These are phyloP conservation scores for Willowsia nigromaculata DNA, from an alignment of 2,888 invertebrate genomes.

Conservation along the genomic window DNA sequence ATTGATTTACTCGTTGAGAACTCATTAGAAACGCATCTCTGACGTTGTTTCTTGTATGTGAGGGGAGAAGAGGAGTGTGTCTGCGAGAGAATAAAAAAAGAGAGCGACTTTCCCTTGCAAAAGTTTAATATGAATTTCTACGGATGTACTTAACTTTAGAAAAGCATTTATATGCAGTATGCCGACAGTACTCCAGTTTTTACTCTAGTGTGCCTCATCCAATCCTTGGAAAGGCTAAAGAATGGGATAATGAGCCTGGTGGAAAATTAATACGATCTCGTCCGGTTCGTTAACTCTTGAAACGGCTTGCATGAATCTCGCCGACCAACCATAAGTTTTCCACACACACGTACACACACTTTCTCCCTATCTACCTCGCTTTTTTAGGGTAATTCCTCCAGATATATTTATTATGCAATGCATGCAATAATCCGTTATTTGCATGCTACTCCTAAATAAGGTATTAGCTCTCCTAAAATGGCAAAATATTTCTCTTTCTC, in stretches of 20 bases:
- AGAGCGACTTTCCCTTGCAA: too few relatives aligned
- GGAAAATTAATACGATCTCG: constrained; percentile 70
- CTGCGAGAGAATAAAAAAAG: background rate
- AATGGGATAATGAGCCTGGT: constrained; percentile 64
- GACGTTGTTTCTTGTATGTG: background rate
- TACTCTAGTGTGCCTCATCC: background rate
- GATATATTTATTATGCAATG: constrained; percentile 10
- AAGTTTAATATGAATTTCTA: too few relatives aligned
- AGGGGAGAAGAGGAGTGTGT: background rate
- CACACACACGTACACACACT: background rate
- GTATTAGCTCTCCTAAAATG: constrained; percentile 5
- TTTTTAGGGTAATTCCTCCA: background rate
- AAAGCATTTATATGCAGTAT: too few relatives aligned
- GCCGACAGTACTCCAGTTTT: background rate
- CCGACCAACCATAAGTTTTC: constrained; percentile 18
- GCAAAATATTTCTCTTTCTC: constrained; percentile 6
- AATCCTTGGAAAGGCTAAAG: constrained; percentile 22
- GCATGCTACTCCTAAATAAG: background rate
- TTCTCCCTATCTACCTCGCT: background rate
- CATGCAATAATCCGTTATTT: background rate
- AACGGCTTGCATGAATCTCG: constrained; percentile 61
- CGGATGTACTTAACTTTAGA: too few relatives aligned
- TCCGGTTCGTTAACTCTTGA: constrained; percentile 72
- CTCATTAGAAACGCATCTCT: constrained; percentile 49
- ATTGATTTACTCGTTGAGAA: constrained; percentile 52